These are phyloP conservation scores for Apantesis nais DNA, from an alignment of 2,888 invertebrate genomes.

Conservation along the genomic window DNA sequence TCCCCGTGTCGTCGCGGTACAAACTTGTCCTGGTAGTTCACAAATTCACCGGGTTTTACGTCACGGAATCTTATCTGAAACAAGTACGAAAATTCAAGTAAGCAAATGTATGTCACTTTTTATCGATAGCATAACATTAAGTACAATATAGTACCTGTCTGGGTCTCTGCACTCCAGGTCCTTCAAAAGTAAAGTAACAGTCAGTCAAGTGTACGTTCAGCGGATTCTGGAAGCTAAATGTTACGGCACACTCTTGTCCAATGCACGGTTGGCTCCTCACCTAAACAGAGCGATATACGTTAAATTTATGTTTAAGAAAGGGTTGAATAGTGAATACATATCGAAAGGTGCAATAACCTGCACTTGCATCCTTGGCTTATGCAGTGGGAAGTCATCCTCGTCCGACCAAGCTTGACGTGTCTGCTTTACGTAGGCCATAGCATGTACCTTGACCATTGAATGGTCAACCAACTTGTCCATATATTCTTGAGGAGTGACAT, in stretches of 20 bases:
- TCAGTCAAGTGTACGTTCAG: constrained; percentile 87
- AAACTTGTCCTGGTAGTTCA: constrained; percentile 87
- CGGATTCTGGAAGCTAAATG: constrained; percentile 89
- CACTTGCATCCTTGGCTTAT: constrained; percentile 88
- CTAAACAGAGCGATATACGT: constrained; percentile 46
- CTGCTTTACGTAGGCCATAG: constrained; percentile 89
- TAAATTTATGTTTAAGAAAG: constrained; percentile 6
- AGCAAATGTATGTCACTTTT: neutral
- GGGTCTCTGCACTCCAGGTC: constrained; percentile 88
- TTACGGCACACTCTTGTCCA: constrained; percentile 82
- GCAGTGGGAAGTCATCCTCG: constrained; percentile 89
- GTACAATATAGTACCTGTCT: constrained; percentile 73
- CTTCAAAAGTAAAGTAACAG: constrained; percentile 89
- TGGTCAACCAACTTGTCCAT: constrained; percentile 89
- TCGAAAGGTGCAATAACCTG: constrained; percentile 73
- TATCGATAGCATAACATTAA: neutral
- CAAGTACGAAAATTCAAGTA: neutral
- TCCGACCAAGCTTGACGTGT: constrained; percentile 91
- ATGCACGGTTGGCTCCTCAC: constrained; percentile 81
- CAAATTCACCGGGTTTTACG: constrained; percentile 87
- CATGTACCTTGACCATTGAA: constrained; percentile 89
- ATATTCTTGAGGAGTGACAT: constrained; percentile 88
- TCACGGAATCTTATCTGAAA: constrained; percentile 84
- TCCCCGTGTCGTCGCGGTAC: constrained; percentile 86
- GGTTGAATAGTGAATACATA: neutral